Base-by-base conservation (phyloP, 2,797 vertebrate genomes). In the Sebastes taczanowskii region DNA sequence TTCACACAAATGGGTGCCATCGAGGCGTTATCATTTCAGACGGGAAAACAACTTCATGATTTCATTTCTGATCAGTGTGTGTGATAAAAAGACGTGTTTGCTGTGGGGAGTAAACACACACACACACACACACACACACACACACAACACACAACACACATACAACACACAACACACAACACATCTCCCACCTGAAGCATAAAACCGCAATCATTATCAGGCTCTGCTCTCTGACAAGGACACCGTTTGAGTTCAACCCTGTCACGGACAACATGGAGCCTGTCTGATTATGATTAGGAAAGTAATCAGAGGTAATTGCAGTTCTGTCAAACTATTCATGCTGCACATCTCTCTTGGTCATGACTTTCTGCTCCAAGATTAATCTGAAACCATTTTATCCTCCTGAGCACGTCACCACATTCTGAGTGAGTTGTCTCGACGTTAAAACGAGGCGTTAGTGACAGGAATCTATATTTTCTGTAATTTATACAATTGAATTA, bases 251-350 rank as follows among this genome's bases (percentile, higher is more conserved):
- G 87, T 84, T 88, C 87, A 88, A 75, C 77, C 79, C 79, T 66
- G 85, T 86, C 88, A 90, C 32, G 80, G 88, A 86, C 91, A 90
- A 92, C 91, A 77, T 85, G 87, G 82, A 79, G 86, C 65, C 88
- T 91, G 87, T 86, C 86, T 91, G 90, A 90, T 90, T 91, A 80
- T 90, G 86, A 91, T 93, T 91, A 88, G 82, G 71, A 88, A 89
- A 85, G 89, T 88, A 87, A 92, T 90, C 88, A 92, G 88, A 83
- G 77, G 72, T 91, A 90, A 92, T 91, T 92, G 91, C 84, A 77
- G 49, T 83, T 88, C 79, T 90, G 90, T 85, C 86, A 87, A 86
- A 87, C 83, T 42, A 58, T 80, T 78, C 83, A 60, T 73, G 75
- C 84, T 60, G 77, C 82, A 91, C 83, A 82, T 89, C 77, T 89